Conservation (phyloP, 2,113 vertebrate species). For the Lepisosteus osseus region DNA sequence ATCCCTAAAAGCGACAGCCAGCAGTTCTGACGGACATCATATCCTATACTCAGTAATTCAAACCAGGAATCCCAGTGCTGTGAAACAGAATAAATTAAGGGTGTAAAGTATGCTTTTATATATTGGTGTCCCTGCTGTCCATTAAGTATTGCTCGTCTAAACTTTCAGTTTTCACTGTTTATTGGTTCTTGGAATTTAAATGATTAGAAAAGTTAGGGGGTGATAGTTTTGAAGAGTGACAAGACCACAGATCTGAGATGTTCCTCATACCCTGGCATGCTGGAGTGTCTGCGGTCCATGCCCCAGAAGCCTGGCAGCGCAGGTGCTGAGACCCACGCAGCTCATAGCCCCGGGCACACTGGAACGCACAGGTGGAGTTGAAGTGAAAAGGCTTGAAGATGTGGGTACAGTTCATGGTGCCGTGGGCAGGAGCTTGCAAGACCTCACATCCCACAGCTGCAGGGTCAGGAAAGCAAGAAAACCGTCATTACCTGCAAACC, state of each 20-base stretch:
- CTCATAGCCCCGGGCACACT: slow-evolving; percentile 48
- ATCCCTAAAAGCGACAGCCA: too few relatives aligned
- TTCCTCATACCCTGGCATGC: slow-evolving; percentile 47
- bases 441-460: slow-evolving; percentile 39
- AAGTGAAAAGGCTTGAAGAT: slow-evolving; percentile 35
- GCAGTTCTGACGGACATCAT: too few relatives aligned
- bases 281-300: slow-evolving; percentile 40
- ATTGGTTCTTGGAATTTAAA: too few relatives aligned
- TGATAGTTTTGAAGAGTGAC: too few relatives aligned
- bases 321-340: slow-evolving; percentile 36
- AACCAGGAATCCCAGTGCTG: too few relatives aligned
- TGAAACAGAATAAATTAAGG: too few relatives aligned
- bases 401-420: slow-evolving; percentile 34
- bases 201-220: too few relatives aligned
- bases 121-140: too few relatives aligned
- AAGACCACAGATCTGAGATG: background rate
- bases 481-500: background rate
- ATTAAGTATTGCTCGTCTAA: too few relatives aligned
- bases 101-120: too few relatives aligned
- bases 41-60: too few relatives aligned
- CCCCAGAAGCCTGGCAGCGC: slow-evolving; percentile 38
- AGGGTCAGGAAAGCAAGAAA: background rate
- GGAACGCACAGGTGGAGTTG: slow-evolving; percentile 53
- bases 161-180: too few relatives aligned
- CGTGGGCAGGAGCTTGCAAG: slow-evolving; percentile 30